These are phyloP conservation scores for Oenanthe oenanthe DNA, from an alignment of 2,113 vertebrate genomes.

Conservation along the genomic window DNA sequence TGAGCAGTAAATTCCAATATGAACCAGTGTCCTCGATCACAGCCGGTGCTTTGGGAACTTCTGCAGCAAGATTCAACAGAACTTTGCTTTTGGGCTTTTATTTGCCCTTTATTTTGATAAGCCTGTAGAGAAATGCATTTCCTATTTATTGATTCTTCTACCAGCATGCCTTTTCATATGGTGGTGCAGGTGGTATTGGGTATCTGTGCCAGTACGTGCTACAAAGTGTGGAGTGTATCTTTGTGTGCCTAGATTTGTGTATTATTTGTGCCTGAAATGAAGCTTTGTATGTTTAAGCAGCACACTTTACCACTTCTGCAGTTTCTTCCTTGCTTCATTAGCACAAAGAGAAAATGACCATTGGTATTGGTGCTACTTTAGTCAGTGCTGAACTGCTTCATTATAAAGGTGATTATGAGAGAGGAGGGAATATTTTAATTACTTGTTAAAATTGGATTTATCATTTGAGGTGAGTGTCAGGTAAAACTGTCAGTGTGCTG, in stretches of 20 bases:
- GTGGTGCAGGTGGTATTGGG: background rate
- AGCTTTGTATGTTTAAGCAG: background rate
- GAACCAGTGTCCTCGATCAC: rapidly evolving
- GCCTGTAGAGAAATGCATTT: background rate
- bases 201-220: background rate
- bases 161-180: background rate
- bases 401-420: background rate
- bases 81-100: background rate
- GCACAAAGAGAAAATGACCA: background rate
- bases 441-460: background rate
- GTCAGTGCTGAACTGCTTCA: background rate
- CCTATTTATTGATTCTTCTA: background rate
- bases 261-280: background rate
- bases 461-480: background rate
- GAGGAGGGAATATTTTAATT: background rate
- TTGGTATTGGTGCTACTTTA: background rate
- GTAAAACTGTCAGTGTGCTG: background rate
- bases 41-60: background rate
- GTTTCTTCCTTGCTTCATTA: background rate
- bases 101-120: background rate
- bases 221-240: background rate
- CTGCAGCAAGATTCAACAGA: background rate
- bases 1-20: background rate
- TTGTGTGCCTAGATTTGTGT: background rate
- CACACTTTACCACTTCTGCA: background rate